Percentiles rank a stretch among this genome's conserved stretches.
Conservation (phyloP, 64 coral and sea anemone species). For the Catalaphyllia jardinei region DNA sequence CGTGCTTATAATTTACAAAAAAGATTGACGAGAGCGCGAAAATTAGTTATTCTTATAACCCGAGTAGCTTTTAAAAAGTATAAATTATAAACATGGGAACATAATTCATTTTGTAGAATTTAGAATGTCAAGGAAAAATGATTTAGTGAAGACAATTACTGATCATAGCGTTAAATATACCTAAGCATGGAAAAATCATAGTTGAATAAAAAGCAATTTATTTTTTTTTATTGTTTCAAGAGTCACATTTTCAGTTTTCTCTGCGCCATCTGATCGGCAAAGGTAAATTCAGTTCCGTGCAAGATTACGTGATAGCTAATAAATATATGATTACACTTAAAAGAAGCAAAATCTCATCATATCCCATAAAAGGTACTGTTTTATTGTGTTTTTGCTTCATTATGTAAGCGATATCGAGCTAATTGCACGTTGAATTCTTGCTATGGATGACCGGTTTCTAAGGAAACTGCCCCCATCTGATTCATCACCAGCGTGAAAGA, state of each 20-base stretch:
- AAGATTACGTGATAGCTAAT: constrained; percentile 12
- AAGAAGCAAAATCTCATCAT: constrained; percentile 23
- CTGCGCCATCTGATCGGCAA: neutral
- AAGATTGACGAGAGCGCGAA: too few species aligned
- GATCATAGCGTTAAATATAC: neutral
- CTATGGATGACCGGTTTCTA: neutral
- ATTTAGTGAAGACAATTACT: neutral
- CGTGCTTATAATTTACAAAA: too few species aligned
- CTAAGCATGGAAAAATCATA: neutral
- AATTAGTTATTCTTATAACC: too few species aligned
- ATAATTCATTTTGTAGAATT: neutral
- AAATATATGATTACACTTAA: constrained; percentile 6
- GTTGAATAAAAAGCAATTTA: neutral
- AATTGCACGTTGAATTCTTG: constrained; percentile 14
- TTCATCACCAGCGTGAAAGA: neutral
- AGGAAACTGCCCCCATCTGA: neutral
- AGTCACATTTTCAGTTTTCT: neutral
- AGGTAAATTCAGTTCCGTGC: neutral
- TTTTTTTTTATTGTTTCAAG: neutral
- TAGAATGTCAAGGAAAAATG: neutral
- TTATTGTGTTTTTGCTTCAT: constrained; percentile 28
- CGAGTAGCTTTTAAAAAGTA: too few species aligned
- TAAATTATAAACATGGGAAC: too few species aligned
- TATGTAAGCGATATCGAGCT: constrained; percentile 42
- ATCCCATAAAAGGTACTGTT: constrained; percentile 37